phyloP scores from a whole-genome alignment of 35 echinoderm and acorn worm genomes.

The Strongylocentrotus purpuratus region DNA sequence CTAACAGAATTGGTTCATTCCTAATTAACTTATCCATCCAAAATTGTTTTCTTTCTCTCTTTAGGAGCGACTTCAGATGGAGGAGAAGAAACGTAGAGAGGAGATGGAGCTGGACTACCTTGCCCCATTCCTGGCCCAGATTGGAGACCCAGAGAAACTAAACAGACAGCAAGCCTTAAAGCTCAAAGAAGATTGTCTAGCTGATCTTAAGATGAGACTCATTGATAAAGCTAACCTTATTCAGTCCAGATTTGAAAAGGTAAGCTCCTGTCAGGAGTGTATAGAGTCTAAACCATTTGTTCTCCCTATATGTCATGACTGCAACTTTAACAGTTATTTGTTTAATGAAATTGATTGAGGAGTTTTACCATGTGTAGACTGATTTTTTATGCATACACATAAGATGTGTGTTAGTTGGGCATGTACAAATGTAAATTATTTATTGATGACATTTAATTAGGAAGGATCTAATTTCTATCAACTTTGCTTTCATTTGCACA shows the following conservation, averaged over 20 bases:
- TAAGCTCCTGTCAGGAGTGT: conserved; percentile 8
- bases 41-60: not conserved
- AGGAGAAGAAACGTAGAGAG: conserved; percentile 96
- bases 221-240: conserved; percentile 99
- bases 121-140: conserved; percentile 96
- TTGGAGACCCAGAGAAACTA: conserved; percentile 91
- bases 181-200: conserved; percentile 95
- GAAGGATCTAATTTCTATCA: too few species aligned
- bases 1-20: too few species aligned
- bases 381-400: too few species aligned
- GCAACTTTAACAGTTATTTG: not conserved
- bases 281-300: not conserved
- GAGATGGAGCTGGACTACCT: conserved; percentile 99
- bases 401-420: too few species aligned
- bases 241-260: conserved; percentile 98
- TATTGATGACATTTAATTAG: not conserved
- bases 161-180: conserved; percentile 82
- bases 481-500: too few species aligned
- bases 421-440: not conserved
- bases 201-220: conserved; percentile 95
- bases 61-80: conserved; percentile 91
- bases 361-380: not conserved
- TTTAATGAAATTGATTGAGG: not conserved
- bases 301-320: not conserved
- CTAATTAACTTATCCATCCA: too few species aligned